phyloP scores from a whole-genome alignment of 2,797 vertebrate species.

The Chrysocyon brachyurus region DNA sequence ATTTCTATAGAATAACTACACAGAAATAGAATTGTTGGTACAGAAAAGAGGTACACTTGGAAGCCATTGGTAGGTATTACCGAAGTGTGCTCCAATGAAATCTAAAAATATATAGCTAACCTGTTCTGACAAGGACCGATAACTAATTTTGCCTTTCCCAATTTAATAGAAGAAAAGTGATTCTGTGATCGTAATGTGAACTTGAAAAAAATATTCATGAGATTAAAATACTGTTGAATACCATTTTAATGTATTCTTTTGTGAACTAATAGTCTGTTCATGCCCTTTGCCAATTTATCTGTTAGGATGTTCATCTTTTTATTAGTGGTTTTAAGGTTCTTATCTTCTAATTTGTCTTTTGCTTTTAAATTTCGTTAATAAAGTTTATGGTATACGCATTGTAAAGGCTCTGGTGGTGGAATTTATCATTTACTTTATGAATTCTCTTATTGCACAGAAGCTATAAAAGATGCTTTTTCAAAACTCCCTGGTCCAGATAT shows the following conservation, averaged over 20 bases:
- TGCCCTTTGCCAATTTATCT: background rate
- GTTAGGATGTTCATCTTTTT: background rate
- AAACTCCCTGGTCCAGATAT: background rate
- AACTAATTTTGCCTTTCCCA: constrained; percentile 14
- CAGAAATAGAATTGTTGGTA: background rate
- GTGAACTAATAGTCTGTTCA: background rate
- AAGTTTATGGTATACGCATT: background rate
- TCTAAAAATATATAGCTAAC: background rate
- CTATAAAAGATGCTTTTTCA: background rate
- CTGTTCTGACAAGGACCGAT: background rate
- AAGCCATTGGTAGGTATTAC: background rate
- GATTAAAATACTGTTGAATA: background rate
- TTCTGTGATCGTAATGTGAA: background rate
- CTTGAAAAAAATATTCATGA: constrained; percentile 34
- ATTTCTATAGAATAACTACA: background rate
- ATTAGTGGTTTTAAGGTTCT: background rate
- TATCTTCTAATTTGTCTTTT: constrained; percentile 11
- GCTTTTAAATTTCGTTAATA: constrained; percentile 44
- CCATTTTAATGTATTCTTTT: background rate
- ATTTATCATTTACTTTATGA: constrained; percentile 13
- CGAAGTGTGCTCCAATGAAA: background rate
- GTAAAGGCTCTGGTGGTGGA: background rate
- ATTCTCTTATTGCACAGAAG: background rate
- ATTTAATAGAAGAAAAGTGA: background rate
- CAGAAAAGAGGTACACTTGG: background rate